Conservation (phyloP, 2,797 vertebrate genomes). For the Microctenopoma stevenorrisi region DNA sequence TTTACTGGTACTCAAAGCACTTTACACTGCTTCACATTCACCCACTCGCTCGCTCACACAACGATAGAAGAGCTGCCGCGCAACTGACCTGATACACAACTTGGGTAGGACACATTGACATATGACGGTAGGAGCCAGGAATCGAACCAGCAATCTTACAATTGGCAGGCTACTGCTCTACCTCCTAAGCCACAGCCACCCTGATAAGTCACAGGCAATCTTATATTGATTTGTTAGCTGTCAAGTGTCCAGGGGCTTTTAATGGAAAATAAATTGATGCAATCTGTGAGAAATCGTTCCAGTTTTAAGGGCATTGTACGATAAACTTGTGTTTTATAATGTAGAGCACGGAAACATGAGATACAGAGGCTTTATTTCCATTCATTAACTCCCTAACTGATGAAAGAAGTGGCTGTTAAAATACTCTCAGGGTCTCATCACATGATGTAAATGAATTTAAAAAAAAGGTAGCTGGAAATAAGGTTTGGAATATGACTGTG, state of each 20-base stretch:
- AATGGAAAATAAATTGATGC: background rate
- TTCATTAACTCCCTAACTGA: background rate
- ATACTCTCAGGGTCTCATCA: constrained; percentile 33
- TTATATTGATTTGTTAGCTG: background rate
- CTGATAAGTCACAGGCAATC: background rate
- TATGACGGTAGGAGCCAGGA: too few species aligned
- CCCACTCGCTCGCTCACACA: too few species aligned
- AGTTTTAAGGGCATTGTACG: background rate
- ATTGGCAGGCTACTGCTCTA: too few species aligned
- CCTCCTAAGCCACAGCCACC: too few species aligned
- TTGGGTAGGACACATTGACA: too few species aligned
- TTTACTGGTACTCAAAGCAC: too few species aligned
- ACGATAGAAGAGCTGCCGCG: too few species aligned
- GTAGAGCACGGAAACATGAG: background rate
- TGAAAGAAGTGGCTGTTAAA: constrained; percentile 16
- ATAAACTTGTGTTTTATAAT: constrained; percentile 1
- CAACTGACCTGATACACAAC: too few species aligned
- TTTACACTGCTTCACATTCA: too few species aligned
- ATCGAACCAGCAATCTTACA: too few species aligned
- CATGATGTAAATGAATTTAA: constrained; percentile 29
- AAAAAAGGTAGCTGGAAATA: background rate
- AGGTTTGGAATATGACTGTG: too few species aligned
- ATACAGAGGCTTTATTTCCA: background rate
- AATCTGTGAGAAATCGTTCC: background rate
- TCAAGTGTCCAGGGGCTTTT: background rate